Conservation (phyloP, 2,113 vertebrate species). For the Eurystomus gularis region DNA sequence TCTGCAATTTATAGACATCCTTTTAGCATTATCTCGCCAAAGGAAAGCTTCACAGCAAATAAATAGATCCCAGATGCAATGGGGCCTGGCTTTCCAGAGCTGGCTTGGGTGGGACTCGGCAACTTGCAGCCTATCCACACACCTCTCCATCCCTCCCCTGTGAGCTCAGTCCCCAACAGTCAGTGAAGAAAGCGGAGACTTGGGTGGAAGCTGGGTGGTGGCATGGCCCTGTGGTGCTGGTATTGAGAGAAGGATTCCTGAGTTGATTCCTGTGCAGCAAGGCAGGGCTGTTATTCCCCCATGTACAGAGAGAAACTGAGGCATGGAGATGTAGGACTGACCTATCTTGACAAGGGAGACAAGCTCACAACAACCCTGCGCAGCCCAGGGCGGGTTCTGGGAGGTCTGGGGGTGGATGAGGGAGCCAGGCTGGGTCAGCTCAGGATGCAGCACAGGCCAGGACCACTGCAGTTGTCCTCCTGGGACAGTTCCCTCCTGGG, state of each 20-base stretch:
- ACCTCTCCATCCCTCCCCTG: not conserved
- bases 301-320: not conserved
- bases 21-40: not conserved
- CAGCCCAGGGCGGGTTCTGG: not conserved
- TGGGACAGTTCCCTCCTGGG: not conserved
- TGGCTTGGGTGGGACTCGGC: not conserved
- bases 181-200: rapidly evolving
- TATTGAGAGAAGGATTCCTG: not conserved
- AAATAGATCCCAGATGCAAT: not conserved
- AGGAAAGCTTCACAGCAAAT: conserved; percentile 1
- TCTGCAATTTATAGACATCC: not conserved
- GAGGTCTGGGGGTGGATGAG: not conserved
- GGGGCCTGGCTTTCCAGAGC: not conserved
- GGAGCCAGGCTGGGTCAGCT: not conserved
- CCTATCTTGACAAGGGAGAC: not conserved
- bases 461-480: not conserved
- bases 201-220: not conserved
- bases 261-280: not conserved
- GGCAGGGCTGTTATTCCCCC: not conserved
- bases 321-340: not conserved
- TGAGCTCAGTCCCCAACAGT: rapidly evolving
- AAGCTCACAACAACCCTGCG: not conserved
- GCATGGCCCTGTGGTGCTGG: rapidly evolving
- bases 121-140: not conserved
- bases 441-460: rapidly evolving